phyloP scores from a whole-genome alignment of 2,113 vertebrate species.

The Plectropomus leopardus region DNA sequence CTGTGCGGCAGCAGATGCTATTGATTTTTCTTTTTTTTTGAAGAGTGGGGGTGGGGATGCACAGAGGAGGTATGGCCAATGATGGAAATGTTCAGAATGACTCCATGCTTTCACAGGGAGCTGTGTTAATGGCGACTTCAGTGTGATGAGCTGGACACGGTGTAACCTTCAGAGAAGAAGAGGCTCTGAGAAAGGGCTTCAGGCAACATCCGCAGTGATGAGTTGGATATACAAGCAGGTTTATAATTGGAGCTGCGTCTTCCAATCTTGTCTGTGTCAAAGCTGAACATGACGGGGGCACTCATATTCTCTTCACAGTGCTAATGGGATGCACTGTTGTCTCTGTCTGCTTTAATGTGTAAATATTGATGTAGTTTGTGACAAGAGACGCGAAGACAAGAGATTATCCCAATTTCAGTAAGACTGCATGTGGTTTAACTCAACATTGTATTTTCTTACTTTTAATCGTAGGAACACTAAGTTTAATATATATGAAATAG shows the following conservation, averaged over 20 bases:
- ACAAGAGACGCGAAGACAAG: constrained; percentile 35
- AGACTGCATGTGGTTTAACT: neutral
- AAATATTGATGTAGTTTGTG: constrained; percentile 61
- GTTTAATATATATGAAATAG: neutral
- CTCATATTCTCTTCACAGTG: constrained; percentile 56
- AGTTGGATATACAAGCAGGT: constrained; percentile 31
- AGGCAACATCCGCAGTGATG: constrained; percentile 36
- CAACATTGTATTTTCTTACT: neutral
- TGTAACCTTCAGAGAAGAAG: constrained; percentile 67
- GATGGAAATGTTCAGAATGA: constrained; percentile 76
- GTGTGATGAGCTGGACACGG: constrained; percentile 59
- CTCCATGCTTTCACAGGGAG: constrained; percentile 71
- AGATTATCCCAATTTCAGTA: constrained; percentile 21
- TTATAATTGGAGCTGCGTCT: constrained; percentile 66
- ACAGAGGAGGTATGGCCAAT: constrained; percentile 60
- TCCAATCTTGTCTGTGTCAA: constrained; percentile 48
- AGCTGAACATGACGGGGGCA: constrained; percentile 44
- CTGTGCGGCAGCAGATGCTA: constrained; percentile 71
- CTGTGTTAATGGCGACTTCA: constrained; percentile 65
- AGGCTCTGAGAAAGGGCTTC: constrained; percentile 47
- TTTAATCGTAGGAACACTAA: neutral
- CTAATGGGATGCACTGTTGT: constrained; percentile 60
- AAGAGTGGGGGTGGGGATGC: constrained; percentile 54
- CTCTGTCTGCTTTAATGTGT: constrained; percentile 49
- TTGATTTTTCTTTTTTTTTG: constrained; percentile 76